phyloP scores from a whole-genome alignment of 2,797 vertebrate genomes.

The Propithecus deckenii region DNA sequence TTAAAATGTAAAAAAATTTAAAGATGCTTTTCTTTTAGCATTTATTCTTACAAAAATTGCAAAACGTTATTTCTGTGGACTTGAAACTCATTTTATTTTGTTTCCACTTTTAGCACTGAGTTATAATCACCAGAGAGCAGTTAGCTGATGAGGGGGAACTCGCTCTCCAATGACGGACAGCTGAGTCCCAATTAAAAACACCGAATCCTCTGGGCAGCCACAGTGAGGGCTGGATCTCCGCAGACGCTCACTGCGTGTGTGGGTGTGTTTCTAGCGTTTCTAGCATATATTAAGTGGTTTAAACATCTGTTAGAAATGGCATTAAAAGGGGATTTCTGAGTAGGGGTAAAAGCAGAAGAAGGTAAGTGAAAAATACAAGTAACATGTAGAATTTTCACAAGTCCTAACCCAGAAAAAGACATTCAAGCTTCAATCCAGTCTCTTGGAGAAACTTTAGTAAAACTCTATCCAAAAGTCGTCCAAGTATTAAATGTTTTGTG shows the following conservation, averaged over 20 bases:
- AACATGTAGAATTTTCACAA: not conserved
- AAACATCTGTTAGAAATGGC: not conserved
- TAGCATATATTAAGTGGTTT: not conserved
- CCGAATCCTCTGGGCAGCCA: too few relatives aligned
- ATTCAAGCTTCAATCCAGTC: not conserved
- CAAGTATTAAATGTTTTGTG: not conserved
- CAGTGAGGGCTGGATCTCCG: too few relatives aligned
- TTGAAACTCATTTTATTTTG: not conserved
- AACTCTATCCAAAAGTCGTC: not conserved
- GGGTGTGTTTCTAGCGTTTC: not conserved
- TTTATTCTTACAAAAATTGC: not conserved
- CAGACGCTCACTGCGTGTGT: not conserved
- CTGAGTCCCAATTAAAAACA: too few relatives aligned
- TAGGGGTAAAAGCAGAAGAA: not conserved
- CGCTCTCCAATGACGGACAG: too few relatives aligned
- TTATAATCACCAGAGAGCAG: not conserved
- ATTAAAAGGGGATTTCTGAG: not conserved
- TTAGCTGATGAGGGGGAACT: not conserved
- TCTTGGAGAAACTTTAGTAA: not conserved
- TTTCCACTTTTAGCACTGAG: not conserved
- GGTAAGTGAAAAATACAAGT: not conserved
- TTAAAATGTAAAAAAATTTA: too few relatives aligned
- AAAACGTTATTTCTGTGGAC: not conserved
- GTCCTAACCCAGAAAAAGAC: not conserved
- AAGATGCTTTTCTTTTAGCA: not conserved